Base-by-base conservation (phyloP, 2,113 vertebrate species). In the Paracanthobrama guichenoti region DNA sequence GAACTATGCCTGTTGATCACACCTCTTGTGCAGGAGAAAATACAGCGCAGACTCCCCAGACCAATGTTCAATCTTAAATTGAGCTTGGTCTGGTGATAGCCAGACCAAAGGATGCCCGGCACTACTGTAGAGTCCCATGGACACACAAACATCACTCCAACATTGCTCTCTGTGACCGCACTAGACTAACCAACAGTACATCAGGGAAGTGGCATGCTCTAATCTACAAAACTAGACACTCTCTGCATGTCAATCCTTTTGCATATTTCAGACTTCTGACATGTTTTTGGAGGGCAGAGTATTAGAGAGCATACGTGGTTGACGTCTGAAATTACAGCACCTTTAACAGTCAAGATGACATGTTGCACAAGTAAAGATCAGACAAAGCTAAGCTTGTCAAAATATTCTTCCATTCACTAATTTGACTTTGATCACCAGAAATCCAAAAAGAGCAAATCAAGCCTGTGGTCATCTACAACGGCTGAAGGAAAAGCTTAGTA, bases 111-210 rank as follows among this genome's bases (percentile, higher is more conserved):
- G 12, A 64, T 59, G 2, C 53, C 20, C 16, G 53, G 28, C 18
- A 79, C 31, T 26, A 71, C 66, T 11, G 80, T 76, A 84, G 18
- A 67, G 20, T 26, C 46, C 44, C 1, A 6, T 50, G 59, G 57
- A 84, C 73, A 77, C 82, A 84, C 16, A 42, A 55, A 76, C 59
- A 26, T 76, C 44, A 14, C n/a, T n/a, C n/a, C 26, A 83, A 39
- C 53, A 76, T 1, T 9, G 1, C 57, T 60, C 57, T 60, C 59
- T 24, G 59, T 60, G 44, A 26, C 59, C 24, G 59, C 59, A 60
- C 11, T 11, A 60, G n/a, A 24, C 9, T 12, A 60, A 60, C 11
- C 57, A 24, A 24, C 22, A 59, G n/a, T n/a, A 24, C 22, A 60
- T 24, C 57, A 60, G n/a, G 9, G 12, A 1, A 14, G 9, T 24